Base-by-base conservation (phyloP, 2,113 vertebrate species). In the Clinocottus analis region DNA sequence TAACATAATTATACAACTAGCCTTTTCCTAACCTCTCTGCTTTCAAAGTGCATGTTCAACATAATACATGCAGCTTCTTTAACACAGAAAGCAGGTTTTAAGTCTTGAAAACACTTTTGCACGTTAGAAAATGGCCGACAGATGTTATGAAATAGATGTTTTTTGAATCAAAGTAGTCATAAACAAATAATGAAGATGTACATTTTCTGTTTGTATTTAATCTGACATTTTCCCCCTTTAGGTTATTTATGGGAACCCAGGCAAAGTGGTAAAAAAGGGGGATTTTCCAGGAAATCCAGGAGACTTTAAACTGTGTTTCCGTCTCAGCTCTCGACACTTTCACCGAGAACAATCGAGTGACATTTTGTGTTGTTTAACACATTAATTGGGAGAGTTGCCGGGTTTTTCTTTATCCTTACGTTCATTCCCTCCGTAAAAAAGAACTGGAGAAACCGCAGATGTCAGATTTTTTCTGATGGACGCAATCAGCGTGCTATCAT, bases 401-500 rank as follows among this genome's bases (percentile, higher is more conserved):
- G 17, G n/a, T 53, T 2, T 27, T 37, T 66, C 65, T 1, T 11
- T 37, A 35, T 59, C 73, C n/a, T 61, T 4, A 63, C 71, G 77
- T 77, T 79, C 58, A 75, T 87, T 88, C 82, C 59, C 62, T 58
- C 33, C 62, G 49, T 74, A 60, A 83, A 60, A 83, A 77, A 79
- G 63, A 85, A 64, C 53, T 82, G 55, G 64, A 86, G 76, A 85
- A 87, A 75, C 45, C 47, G 69, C 85, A 92, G 90, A 91, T 91
- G 91, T 92, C 85, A 93, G 75, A 77, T 83, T 82, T 82, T 31
- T 71, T 80, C 76, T 88, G 87, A 92, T 82, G 86, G 90, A 89
- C 87, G 88, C 88, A 85, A 91, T 91, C 89, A 88, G 89, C 77
- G 79, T 83, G 77, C 78, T 78, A 90, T 91, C 93, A 93, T 93